Evolutionary conservation across 2,888 invertebrate genomes (phyloP).

Genomic region (Orthosia gothica): DNA sequence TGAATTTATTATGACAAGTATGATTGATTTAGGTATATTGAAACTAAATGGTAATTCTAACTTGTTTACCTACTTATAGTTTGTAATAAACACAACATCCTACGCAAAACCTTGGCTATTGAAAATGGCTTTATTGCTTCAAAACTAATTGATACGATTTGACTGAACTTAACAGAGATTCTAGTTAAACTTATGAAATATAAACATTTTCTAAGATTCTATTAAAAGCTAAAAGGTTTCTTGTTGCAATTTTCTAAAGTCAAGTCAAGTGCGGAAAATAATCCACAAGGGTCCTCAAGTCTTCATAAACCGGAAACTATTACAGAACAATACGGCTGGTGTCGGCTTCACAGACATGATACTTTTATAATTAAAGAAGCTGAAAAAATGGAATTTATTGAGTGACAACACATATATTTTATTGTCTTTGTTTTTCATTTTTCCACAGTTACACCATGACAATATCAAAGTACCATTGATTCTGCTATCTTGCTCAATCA

Average conservation of each 20-base stretch:
- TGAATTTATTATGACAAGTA: slow-evolving; percentile 16
- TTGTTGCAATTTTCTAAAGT: neutral
- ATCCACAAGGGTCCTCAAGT: too few relatives aligned
- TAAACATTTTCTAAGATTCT: neutral
- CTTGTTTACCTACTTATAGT: neutral
- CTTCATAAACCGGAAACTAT: neutral
- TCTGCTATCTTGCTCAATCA: neutral
- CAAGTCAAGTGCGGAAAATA: too few relatives aligned
- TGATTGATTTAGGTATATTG: slow-evolving; percentile 13
- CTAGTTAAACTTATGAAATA: neutral
- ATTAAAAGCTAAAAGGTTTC: neutral
- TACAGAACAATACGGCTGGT: neutral
- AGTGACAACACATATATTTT: neutral
- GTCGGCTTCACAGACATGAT: too few relatives aligned
- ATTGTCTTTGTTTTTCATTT: neutral
- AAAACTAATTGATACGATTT: neutral
- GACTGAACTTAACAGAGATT: slow-evolving; percentile 13
- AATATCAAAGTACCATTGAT: neutral
- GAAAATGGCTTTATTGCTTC: neutral
- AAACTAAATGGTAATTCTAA: neutral
- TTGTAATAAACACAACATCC: neutral
- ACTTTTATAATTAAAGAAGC: neutral
- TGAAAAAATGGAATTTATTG: slow-evolving; percentile 8
- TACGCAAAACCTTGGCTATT: neutral
- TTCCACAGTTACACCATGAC: neutral